Conservation (phyloP, 2,113 vertebrate genomes). For the Nothocercus nigrocapillus region DNA sequence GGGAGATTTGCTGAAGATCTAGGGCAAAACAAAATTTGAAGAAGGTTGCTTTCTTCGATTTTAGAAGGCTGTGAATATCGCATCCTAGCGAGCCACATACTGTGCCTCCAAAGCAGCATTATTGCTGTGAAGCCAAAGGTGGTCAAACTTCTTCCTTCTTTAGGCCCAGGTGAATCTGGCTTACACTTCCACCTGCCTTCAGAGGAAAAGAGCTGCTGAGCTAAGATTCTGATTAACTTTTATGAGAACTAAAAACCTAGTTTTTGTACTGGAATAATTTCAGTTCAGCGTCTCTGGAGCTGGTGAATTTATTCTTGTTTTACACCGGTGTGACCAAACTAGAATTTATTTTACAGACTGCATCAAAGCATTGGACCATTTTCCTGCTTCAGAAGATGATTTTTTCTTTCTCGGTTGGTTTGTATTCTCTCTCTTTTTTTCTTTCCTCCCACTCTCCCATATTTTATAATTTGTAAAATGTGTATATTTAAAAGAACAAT, state of each 20-base stretch:
- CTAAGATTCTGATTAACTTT: background rate
- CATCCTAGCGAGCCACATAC: background rate
- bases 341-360: background rate
- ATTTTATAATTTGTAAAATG: background rate
- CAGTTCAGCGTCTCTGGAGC: background rate
- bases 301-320: conserved; percentile 23
- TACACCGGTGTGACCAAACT: background rate
- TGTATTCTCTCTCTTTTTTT: background rate
- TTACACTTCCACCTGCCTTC: background rate
- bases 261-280: background rate
- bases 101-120: background rate
- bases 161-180: background rate
- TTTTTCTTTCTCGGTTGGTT: background rate
- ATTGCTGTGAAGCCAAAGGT: background rate
- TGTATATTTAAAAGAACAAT: background rate
- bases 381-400: background rate
- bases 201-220: background rate
- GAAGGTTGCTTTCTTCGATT: background rate
- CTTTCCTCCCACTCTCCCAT: background rate
- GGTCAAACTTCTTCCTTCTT: background rate
- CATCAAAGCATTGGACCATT: background rate
- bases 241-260: background rate
- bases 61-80: background rate
- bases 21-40: background rate
- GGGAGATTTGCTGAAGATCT: background rate